Conservation (phyloP, 2,113 vertebrate species). For the Rhizomys pruinosus region DNA sequence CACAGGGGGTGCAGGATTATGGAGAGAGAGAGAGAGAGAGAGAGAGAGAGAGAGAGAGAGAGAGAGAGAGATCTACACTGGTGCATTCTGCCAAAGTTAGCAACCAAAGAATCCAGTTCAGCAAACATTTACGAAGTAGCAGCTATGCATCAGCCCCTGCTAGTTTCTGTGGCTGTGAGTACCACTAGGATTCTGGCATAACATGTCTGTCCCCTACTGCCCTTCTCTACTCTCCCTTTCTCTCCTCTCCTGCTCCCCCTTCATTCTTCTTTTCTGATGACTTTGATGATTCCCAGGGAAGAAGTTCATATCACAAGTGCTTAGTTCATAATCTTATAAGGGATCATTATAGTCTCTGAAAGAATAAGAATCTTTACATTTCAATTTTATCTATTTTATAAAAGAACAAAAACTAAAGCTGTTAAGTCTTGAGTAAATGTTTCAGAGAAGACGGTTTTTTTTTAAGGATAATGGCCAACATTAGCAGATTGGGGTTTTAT, state of each 20-base stretch:
- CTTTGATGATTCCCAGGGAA: neutral
- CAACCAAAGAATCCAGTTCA: neutral
- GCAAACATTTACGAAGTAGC: neutral
- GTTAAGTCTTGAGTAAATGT: conserved; percentile 23
- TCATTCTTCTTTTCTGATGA: neutral
- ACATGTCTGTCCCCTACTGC: too few relatives aligned
- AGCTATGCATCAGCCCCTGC: neutral
- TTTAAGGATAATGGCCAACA: neutral
- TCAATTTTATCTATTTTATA: conserved; percentile 7
- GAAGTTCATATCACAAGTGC: neutral
- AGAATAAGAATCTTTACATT: neutral
- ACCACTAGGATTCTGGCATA: neutral
- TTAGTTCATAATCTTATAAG: neutral
- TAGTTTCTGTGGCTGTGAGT: neutral
- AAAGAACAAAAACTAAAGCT: conserved; percentile 31
- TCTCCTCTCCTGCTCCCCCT: too few relatives aligned
- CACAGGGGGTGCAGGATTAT: neutral
- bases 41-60: neutral
- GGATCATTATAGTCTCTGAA: neutral
- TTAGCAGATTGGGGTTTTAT: neutral
- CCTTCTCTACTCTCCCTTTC: neutral
- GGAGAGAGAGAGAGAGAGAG: neutral
- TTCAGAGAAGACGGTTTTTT: neutral
- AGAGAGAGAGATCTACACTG: neutral
- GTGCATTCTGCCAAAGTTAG: neutral